Evolutionary conservation across 2,888 invertebrate genomes (phyloP).

Genomic region (Platynereis dumerilii): DNA sequence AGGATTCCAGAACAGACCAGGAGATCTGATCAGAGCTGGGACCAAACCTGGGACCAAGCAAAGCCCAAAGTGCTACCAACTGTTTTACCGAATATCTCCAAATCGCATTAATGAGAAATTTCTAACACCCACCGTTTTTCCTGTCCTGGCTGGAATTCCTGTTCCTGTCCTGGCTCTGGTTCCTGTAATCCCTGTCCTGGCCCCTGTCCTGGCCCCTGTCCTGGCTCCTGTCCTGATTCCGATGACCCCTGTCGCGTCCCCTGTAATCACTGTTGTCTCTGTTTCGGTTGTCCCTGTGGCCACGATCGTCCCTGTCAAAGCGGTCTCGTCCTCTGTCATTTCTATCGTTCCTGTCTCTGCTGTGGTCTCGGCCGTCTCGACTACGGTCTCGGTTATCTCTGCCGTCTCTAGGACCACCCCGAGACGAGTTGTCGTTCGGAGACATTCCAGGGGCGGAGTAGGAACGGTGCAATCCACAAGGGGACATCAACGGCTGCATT

Average conservation of each 20-base stretch:
- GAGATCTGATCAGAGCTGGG: too few species aligned
- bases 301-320: background rate
- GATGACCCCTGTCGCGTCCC: background rate
- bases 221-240: background rate
- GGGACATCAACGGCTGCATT: too few species aligned
- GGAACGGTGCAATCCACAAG: background rate
- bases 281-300: background rate
- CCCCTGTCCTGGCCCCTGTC: background rate
- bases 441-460: background rate
- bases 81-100: too few species aligned
- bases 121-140: too few species aligned
- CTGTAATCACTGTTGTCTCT: background rate
- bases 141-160: too few species aligned
- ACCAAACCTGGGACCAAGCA: too few species aligned
- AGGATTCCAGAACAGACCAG: too few species aligned
- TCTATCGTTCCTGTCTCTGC: background rate
- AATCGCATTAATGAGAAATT: too few species aligned
- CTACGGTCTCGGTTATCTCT: background rate
- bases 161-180: too few species aligned
- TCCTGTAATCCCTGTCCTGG: background rate
- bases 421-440: too few species aligned
- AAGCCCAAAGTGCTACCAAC: too few species aligned
- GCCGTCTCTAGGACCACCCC: background rate
- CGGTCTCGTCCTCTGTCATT: background rate
- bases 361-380: background rate